Base-by-base conservation (phyloP, 2,888 invertebrate genomes). In the Orchesella flavescens region DNA sequence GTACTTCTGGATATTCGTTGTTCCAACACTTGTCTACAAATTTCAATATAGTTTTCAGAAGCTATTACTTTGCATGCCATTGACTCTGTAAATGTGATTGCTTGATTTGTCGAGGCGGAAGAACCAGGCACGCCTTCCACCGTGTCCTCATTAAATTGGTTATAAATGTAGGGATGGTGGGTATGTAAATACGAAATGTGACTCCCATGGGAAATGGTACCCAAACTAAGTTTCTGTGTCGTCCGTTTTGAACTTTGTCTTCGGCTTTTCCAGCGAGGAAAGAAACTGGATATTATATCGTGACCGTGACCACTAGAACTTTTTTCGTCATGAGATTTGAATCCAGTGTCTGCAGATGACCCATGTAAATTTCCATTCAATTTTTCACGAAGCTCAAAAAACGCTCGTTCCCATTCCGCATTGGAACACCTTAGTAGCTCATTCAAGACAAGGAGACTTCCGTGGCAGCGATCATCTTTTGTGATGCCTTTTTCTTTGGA, bases 401-500 rank as follows among this genome's bases (percentile, higher is more conserved):
- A 95, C 87, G 93, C 94, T 71, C 93, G 92, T 89, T 97, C 96
- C 96, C 96, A 97, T 24, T 93, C 93, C 0, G 95, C 93, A 91
- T 98, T 97, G 59, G 96, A 95, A 89, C 96, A 96, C 79, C 98
- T 93, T 17, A 99, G 92, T 1, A 99, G 91, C 90, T 99, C 99
- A 91, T 99, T 98, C 43, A 98, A 92, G 21, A 98, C 95, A 55
- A 99, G 92, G 15, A 99, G 91, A 0, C 97, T 96, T 44, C 98
- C 98, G 90, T 99, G 98, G 21, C 96, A 94, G 89, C 95, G 93
- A 90, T 98, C 98, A 89, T 99, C 98, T 87, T 94, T 93, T 2
- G 94, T 94, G 77, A 94, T 93, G 84, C 95, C 95, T 89, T 95
- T 94, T 89, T 96, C 95, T 90, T 93, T 93, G 49, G 90, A 89